A percentile compares a stretch with the other conserved stretches of the same genome.
phyloP scores from a whole-genome alignment of 2,888 invertebrate genomes.

The Lithophane socia region DNA sequence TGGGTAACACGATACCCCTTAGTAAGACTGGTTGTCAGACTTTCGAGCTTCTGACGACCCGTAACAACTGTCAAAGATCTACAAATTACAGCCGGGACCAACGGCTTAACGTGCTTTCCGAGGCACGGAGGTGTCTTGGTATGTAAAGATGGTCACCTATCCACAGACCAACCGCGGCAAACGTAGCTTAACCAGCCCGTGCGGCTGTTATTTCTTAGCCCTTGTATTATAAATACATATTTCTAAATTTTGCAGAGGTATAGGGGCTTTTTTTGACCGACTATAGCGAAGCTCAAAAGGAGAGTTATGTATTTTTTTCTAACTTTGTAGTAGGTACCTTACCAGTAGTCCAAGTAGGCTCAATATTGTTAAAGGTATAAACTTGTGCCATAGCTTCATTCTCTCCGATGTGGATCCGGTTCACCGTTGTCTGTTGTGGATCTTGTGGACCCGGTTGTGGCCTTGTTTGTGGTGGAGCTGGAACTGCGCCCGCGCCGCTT shows the following conservation, averaged over 20 bases:
- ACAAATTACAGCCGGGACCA: too few species aligned
- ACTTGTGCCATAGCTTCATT: constrained; percentile 67
- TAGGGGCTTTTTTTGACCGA: neutral
- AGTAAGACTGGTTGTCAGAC: too few species aligned
- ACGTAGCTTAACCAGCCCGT: too few species aligned
- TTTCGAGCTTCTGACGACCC: too few species aligned
- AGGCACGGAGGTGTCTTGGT: too few species aligned
- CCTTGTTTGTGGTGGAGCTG: constrained; percentile 34
- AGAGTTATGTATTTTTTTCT: neutral
- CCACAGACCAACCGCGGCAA: too few species aligned
- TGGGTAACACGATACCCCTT: too few species aligned
- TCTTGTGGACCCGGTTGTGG: constrained; percentile 40
- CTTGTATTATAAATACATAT: neutral
- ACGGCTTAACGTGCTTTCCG: too few species aligned
- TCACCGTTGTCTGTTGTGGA: constrained; percentile 41
- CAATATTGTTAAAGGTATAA: constrained; percentile 69
- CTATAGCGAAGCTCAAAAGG: neutral
- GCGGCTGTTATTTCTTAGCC: too few species aligned
- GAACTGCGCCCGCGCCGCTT: constrained; percentile 36
- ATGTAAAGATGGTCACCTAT: too few species aligned
- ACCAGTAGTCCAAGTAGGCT: constrained; percentile 64
- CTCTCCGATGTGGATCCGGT: constrained; percentile 62
- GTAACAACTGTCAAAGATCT: too few species aligned
- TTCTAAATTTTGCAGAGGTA: neutral
- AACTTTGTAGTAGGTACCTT: constrained; percentile 19